phyloP scores from a whole-genome alignment of 2,113 vertebrate species.

The Lates calcarifer region DNA sequence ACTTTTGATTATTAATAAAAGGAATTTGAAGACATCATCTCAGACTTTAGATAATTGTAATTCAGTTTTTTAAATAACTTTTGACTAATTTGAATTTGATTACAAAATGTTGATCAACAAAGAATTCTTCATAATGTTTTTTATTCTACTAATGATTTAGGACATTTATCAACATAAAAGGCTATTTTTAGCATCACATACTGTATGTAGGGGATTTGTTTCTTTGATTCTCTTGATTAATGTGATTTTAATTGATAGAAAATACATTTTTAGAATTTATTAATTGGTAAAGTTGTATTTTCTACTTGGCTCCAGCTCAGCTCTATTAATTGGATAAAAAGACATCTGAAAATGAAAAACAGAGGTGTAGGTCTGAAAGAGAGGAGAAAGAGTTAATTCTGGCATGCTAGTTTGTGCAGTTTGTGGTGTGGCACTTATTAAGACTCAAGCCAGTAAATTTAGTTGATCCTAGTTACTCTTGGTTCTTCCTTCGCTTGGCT shows the following conservation, averaged over 20 bases:
- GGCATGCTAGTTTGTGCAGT: slow-evolving; percentile 32
- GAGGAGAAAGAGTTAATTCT: slow-evolving; percentile 30
- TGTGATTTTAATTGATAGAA: too few relatives aligned
- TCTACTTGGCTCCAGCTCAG: too few relatives aligned
- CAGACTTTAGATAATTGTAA: too few relatives aligned
- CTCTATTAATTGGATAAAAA: too few relatives aligned
- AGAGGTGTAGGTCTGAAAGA: neutral
- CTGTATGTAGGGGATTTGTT: neutral
- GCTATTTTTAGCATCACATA: neutral
- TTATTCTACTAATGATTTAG: neutral
- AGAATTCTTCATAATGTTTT: too few relatives aligned
- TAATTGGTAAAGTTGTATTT: too few relatives aligned
- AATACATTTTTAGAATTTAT: too few relatives aligned
- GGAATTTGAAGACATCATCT: too few relatives aligned
- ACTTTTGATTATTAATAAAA: neutral
- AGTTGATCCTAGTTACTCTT: slow-evolving; percentile 46
- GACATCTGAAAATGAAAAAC: neutral
- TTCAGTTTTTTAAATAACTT: neutral
- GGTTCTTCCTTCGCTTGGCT: slow-evolving; percentile 36
- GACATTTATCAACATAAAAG: too few relatives aligned
- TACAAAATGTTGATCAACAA: too few relatives aligned
- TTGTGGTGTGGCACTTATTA: slow-evolving; percentile 29
- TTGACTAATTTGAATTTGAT: neutral
- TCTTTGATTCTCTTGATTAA: neutral
- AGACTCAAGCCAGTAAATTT: slow-evolving; percentile 48